Conservation (phyloP, 1,140 invertebrate genomes). For the Matsumurasca onukii region DNA sequence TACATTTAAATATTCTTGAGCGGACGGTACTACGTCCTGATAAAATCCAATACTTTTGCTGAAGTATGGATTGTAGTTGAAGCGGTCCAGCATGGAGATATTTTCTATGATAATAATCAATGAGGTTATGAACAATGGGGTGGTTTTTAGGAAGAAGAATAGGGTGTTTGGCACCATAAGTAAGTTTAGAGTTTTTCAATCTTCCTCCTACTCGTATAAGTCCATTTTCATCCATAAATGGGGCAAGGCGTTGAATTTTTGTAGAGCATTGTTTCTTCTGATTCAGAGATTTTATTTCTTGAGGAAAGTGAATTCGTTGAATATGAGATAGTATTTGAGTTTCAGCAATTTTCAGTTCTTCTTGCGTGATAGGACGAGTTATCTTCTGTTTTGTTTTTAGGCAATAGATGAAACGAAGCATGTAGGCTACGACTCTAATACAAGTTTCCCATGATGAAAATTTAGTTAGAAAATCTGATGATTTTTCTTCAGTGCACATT, state of each 20-base stretch:
- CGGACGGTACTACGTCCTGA: not conserved
- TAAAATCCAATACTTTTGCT: not conserved
- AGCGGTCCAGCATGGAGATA: not conserved
- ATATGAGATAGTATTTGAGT: not conserved
- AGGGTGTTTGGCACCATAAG: not conserved
- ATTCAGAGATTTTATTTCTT: not conserved
- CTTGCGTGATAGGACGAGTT: not conserved
- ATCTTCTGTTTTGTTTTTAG: not conserved
- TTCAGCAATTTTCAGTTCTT: not conserved
- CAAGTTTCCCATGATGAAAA: not conserved
- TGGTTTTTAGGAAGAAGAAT: not conserved
- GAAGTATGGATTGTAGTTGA: not conserved
- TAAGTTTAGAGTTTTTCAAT: not conserved
- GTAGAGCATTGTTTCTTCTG: not conserved
- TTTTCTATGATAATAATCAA: not conserved
- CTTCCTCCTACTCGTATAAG: not conserved
- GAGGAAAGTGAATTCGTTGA: not conserved
- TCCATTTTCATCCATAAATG: conserved; percentile 10
- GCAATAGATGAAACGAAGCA: not conserved
- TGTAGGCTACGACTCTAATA: not conserved
- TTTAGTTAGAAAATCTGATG: not conserved
- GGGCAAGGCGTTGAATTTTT: not conserved
- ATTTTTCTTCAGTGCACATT: not conserved
- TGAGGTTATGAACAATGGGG: not conserved
- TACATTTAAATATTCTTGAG: not conserved